Conservation (phyloP, 2,797 vertebrate species). For the Euphonia xanthogaster region DNA sequence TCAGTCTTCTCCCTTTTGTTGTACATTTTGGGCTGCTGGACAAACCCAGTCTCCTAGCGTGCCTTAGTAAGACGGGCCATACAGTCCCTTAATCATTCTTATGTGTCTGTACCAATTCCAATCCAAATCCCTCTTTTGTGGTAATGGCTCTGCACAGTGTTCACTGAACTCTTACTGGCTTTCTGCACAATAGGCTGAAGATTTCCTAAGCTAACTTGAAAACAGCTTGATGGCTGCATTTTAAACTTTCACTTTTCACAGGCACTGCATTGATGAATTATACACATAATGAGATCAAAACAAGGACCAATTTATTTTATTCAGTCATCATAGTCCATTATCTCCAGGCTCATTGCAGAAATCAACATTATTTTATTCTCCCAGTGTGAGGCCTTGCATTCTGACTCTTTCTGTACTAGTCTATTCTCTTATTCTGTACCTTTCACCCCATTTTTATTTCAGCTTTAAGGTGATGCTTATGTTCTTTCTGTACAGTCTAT, state of each 20-base stretch:
- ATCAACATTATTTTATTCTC: slow-evolving; percentile 43
- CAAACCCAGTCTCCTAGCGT: background rate
- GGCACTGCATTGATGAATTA: background rate
- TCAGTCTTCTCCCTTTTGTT: background rate
- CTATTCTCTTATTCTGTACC: background rate
- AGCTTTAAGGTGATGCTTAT: background rate
- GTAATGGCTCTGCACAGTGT: background rate
- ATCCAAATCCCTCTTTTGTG: background rate
- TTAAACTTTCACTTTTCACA: slow-evolving; percentile 9
- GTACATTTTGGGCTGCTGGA: background rate
- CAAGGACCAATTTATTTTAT: slow-evolving; percentile 42
- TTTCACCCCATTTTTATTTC: slow-evolving; percentile 7
- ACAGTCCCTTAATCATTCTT: background rate
- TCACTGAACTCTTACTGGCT: background rate
- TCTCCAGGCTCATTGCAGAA: background rate
- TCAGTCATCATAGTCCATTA: background rate
- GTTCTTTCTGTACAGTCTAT: background rate
- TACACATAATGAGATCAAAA: slow-evolving; percentile 50
- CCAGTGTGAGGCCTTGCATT: background rate
- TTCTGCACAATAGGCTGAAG: slow-evolving; percentile 26
- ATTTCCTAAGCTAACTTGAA: slow-evolving; percentile 31
- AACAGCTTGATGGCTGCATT: slow-evolving; percentile 22
- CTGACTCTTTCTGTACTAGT: background rate
- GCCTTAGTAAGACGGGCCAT: background rate
- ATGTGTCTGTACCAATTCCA: background rate